Evolutionary conservation across 2,797 vertebrate genomes (phyloP).

Genomic region (Agapornis canus): DNA sequence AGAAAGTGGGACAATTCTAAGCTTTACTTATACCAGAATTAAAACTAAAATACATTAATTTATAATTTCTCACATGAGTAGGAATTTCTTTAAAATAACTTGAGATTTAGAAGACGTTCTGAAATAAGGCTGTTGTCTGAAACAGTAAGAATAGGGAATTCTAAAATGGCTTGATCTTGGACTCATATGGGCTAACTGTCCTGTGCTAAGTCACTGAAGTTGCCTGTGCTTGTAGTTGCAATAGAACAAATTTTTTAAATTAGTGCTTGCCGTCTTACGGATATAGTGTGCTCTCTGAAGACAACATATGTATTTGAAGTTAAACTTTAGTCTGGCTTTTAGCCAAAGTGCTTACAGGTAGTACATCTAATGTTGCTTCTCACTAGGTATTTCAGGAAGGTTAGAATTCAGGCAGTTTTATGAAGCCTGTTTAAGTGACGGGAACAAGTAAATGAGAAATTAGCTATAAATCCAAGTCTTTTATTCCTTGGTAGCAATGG

Average conservation of each 20-base stretch:
- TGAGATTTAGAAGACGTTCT: neutral
- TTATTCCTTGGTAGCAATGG: neutral
- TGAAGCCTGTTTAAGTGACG: neutral
- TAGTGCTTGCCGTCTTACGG: neutral
- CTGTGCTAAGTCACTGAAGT: neutral
- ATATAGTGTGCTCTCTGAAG: neutral
- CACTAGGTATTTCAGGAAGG: neutral
- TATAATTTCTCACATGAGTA: neutral
- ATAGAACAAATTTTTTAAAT: neutral
- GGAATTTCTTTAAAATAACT: neutral
- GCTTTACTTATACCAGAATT: neutral
- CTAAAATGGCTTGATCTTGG: neutral
- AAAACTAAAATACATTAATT: neutral
- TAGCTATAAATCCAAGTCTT: neutral
- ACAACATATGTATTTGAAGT: neutral
- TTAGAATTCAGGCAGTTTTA: neutral
- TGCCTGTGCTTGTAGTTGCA: neutral
- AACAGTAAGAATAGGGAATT: neutral
- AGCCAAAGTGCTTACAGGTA: neutral
- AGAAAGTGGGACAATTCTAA: neutral
- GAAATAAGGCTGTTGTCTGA: neutral
- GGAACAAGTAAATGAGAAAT: neutral
- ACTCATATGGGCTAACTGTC: neutral
- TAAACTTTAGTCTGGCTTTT: neutral
- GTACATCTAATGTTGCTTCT: neutral